Conservation (phyloP, 2,113 vertebrate species). For the Callocephalon fimbriatum region DNA sequence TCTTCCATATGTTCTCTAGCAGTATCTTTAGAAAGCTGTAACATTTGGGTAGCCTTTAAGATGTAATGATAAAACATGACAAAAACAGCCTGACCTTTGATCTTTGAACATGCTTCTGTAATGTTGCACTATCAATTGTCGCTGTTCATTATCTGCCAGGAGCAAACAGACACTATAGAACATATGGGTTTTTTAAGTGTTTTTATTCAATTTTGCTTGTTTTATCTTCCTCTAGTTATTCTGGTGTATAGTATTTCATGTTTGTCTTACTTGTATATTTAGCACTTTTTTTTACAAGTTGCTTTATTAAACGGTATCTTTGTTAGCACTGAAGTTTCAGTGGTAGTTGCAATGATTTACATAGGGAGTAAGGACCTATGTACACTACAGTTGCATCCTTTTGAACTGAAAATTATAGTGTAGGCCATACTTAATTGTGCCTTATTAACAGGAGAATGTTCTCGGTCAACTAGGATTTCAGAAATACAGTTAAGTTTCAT, state of each 20-base stretch:
- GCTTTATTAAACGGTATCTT: neutral
- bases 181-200: accelerated
- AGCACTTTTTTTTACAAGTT: neutral
- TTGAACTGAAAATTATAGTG: neutral
- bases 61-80: neutral
- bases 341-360: accelerated
- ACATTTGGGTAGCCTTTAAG: neutral
- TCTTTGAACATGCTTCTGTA: neutral
- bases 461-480: neutral
- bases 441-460: neutral
- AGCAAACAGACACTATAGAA: neutral
- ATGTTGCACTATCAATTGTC: neutral
- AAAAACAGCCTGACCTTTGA: neutral
- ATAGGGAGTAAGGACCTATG: neutral
- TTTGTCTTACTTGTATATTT: neutral
- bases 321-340: neutral
- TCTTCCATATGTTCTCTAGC: neutral
- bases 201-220: neutral
- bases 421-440: neutral
- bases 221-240: neutral
- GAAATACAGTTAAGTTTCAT: neutral
- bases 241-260: neutral
- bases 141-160: neutral
- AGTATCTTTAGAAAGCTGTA: neutral
- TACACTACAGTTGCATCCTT: neutral